Conservation (phyloP, 2,888 invertebrate species). For the Zaprionus obscuricornis region DNA sequence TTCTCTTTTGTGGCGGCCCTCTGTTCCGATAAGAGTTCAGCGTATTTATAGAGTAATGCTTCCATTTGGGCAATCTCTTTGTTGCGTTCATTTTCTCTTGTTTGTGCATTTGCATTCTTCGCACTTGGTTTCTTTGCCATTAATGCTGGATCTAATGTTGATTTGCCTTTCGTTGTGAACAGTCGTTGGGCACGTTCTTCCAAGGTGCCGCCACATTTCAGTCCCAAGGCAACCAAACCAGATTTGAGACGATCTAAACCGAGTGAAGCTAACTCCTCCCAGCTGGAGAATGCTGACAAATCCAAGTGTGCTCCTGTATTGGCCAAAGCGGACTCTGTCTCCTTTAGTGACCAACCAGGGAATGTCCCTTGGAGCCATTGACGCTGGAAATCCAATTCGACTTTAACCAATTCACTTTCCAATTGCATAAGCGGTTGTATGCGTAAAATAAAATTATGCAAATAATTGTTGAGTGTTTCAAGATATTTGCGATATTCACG, state of each 20-base stretch:
- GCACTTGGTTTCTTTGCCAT: slow-evolving; percentile 94
- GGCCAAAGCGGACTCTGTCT: slow-evolving; percentile 95
- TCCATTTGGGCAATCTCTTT: slow-evolving; percentile 95
- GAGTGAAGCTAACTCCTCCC: slow-evolving; percentile 98
- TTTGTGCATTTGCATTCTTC: slow-evolving; percentile 84
- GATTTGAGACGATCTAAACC: slow-evolving; percentile 99
- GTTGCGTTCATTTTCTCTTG: slow-evolving; percentile 88
- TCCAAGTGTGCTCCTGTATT: slow-evolving; percentile 98
- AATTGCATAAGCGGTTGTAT: slow-evolving; percentile 94
- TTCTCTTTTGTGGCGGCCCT: slow-evolving; percentile 97
- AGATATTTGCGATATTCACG: slow-evolving; percentile 94
- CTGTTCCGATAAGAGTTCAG: slow-evolving; percentile 93
- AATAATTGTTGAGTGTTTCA: slow-evolving; percentile 91
- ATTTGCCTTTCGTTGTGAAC: slow-evolving; percentile 97
- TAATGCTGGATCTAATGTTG: slow-evolving; percentile 94
- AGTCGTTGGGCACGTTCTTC: slow-evolving; percentile 98
- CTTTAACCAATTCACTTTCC: slow-evolving; percentile 90
- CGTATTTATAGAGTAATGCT: slow-evolving; percentile 94
- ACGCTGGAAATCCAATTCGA: slow-evolving; percentile 90
- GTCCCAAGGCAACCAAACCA: slow-evolving; percentile 96
- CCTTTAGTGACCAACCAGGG: slow-evolving; percentile 99
- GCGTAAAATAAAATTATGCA: slow-evolving; percentile 91
- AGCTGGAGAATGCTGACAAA: slow-evolving; percentile 98
- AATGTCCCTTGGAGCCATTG: slow-evolving; percentile 96
- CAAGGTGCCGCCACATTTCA: slow-evolving; percentile 99